Evolutionary conservation across 2,888 invertebrate genomes (phyloP).

Genomic region (Mechanitis messenoides): DNA sequence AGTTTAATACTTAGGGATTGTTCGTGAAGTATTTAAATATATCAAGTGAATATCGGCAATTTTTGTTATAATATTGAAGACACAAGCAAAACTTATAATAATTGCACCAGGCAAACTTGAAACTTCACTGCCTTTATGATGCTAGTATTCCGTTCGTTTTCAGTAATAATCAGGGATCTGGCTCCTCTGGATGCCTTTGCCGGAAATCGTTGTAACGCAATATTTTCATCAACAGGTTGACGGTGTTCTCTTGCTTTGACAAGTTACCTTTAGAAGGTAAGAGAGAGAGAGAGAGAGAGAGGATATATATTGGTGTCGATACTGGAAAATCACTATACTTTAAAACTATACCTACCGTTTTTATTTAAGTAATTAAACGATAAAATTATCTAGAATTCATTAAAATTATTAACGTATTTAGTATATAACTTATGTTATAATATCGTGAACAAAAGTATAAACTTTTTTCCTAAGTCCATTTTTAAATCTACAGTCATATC

Average conservation of each 20-base stretch:
- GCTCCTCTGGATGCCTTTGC: slow-evolving; percentile 39
- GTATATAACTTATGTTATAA: no score
- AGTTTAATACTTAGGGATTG: no score
- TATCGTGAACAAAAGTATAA: no score
- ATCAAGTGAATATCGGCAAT: neutral
- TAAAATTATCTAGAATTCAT: no score
- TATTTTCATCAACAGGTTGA: slow-evolving; percentile 57
- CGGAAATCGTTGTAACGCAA: slow-evolving; percentile 53
- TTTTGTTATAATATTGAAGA: slow-evolving; percentile 13
- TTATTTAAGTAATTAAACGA: no score
- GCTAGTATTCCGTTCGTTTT: slow-evolving; percentile 19
- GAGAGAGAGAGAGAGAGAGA: neutral
- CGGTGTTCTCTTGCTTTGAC: slow-evolving; percentile 56
- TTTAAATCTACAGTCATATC: no score
- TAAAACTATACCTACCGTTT: no score
- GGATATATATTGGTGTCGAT: slow-evolving; percentile 17
- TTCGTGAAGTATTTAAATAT: no score
- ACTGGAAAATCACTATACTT: slow-evolving; percentile 2
- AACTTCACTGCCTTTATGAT: slow-evolving; percentile 18
- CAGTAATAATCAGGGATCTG: slow-evolving; percentile 37
- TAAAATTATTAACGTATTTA: no score
- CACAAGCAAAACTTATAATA: slow-evolving; percentile 45
- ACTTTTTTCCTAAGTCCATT: no score
- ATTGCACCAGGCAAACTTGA: slow-evolving; percentile 43
- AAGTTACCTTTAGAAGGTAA: slow-evolving; percentile 47